Evolutionary conservation across 2,888 invertebrate genomes (phyloP), one percentile per base, ranked within the genome.

Genomic region (Drosophila kokeensis): DNA sequence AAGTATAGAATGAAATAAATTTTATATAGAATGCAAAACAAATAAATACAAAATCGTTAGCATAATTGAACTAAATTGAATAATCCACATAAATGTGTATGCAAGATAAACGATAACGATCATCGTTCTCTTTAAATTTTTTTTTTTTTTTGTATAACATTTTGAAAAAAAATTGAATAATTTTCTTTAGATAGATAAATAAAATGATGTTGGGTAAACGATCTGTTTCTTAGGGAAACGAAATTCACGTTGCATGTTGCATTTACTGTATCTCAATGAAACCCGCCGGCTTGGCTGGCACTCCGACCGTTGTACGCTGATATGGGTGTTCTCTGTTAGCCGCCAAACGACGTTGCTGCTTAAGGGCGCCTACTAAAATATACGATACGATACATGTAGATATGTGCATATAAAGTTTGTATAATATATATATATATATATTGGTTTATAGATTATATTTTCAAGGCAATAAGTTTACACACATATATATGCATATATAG

Each of bases 311-410:
- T 81, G 97, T 97, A 96, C 98, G 97, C 96, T 98, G 98, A 96
- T 98, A 98, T 94, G 98, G 98, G 96, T 98, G 98, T 95, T 98
- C 98, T 96, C 98, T 92, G 90, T 92, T 92, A 95, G 95, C 94
- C 96, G 95, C 94, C 96, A 96, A 95, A 96, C 97, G 96, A 97
- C 97, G 97, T 95, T 95, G 95, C 95, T 94, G 95, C 94, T 93
- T 93, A 90, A 93, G 87, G 91, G 93, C 93, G 90, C 93, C 93
- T 93, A 93, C 92, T 93, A 93, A 84, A 92, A 92, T 91, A 91
- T 86, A 89, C 83, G 90, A 87, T 89, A 88, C 87, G 84, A 90
- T 90, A 83, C 83, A 89, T 86, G 57, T 70, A 79, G 73, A 77
- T 82, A 78, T 78, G 66, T 79, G 72, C 65, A 78, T 74, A 77